Base-by-base conservation (phyloP, 2,888 invertebrate genomes). In the Lochmaea crataegi region DNA sequence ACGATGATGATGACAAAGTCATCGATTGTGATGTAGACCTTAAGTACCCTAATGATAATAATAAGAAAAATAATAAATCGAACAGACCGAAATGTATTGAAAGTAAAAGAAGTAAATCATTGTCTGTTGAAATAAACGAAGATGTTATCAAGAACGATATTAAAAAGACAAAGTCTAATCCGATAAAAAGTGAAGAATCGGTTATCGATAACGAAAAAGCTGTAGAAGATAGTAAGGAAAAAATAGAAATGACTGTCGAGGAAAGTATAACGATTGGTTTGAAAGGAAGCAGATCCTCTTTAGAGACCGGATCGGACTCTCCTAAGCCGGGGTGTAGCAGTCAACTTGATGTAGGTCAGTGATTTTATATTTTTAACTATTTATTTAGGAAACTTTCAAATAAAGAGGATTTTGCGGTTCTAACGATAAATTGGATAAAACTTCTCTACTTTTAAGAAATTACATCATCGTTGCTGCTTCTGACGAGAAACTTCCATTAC, bases 321-420 rank as follows among this genome's bases (percentile, higher is more conserved):
- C 86, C 86, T 0, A 85, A 86, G 75, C 85, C 86, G 5, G 85
- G 86, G 68, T 85, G 85, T 67, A 86, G 86, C 75, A 84, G 81
- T 74, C 85, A 86, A 75, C 84, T 81, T 53, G 85, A 85, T 80
- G 80, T 83, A 68, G 85, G 86, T 85, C 80, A 80, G 78, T 63
- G 41, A 22, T 12, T 64, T 57, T 41, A 18, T 45, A 41, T 16
- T n/a, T 41, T 45, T 2, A 6, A n/a, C 38, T 67, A 11, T 45
- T n/a, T 22, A 16, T 18, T 51, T 11, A n/a, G 16, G 38, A n/a
- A n/a, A n/a, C n/a, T 1, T 22, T 2, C 2, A 45, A 12, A 10
- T 12, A 12, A 45, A 45, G 42, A 11, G 12, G 11, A 45, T 11
- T 12, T 45, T 2, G n/a, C n/a, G n/a, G n/a, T n/a, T n/a, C n/a